These are phyloP conservation scores for Drosophila kohkoa DNA, from an alignment of 1,140 invertebrate genomes.

Conservation along the genomic window DNA sequence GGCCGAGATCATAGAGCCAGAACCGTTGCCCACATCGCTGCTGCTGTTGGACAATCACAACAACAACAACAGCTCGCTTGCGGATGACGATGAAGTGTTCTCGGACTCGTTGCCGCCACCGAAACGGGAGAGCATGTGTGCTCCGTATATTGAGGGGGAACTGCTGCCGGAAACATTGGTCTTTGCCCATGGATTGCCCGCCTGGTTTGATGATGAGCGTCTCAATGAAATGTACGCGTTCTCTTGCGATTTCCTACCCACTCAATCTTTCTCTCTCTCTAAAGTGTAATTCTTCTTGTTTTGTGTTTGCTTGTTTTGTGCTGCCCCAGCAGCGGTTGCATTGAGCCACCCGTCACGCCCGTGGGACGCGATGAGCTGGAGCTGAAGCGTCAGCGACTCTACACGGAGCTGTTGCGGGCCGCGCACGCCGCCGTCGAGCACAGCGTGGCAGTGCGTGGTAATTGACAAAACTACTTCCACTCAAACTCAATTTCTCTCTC, in stretches of 20 bases:
- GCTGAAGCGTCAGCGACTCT: constrained; percentile 90
- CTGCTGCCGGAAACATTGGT: constrained; percentile 66
- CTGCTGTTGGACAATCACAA: constrained; percentile 60
- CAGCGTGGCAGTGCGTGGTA: constrained; percentile 87
- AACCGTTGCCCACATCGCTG: constrained; percentile 51
- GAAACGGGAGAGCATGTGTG: constrained; percentile 84
- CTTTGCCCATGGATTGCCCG: constrained; percentile 77
- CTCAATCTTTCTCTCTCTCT: background rate
- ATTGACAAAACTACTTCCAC: constrained; percentile 36
- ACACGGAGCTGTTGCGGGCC: constrained; percentile 90
- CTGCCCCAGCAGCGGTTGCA: constrained; percentile 67
- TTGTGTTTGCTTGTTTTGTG: constrained; percentile 24
- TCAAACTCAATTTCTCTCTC: constrained; percentile 10
- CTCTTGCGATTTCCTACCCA: constrained; percentile 35
- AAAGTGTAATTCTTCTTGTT: constrained; percentile 4
- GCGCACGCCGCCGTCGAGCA: constrained; percentile 90
- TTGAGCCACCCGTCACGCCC: constrained; percentile 90
- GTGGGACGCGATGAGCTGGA: constrained; percentile 91
- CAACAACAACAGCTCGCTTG: constrained; percentile 60
- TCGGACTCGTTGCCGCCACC: constrained; percentile 83
- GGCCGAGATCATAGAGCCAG: constrained; percentile 81
- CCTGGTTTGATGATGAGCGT: constrained; percentile 83
- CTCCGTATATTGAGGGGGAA: constrained; percentile 79
- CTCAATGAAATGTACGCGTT: constrained; percentile 78
- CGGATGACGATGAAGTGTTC: constrained; percentile 85